phyloP scores from a whole-genome alignment of 2,797 vertebrate species.

The Muscicapa comitata region DNA sequence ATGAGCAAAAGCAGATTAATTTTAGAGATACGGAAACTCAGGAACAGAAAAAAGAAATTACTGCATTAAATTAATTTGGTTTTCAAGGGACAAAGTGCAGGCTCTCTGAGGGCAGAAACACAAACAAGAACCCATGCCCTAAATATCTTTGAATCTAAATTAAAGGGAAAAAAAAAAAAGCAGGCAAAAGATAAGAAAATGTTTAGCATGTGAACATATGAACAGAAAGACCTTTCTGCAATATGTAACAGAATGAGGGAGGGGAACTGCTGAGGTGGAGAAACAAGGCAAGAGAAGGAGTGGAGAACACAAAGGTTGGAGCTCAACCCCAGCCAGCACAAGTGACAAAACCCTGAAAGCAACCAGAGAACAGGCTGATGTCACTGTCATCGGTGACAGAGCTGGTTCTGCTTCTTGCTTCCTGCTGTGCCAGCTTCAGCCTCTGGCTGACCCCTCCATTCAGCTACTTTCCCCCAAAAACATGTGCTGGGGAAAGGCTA shows the following conservation, averaged over 20 bases:
- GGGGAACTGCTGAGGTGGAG: not conserved
- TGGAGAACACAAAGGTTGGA: rapidly evolving
- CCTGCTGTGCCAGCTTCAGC: slow-evolving; percentile 58
- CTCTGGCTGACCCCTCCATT: slow-evolving; percentile 55
- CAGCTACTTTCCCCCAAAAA: not conserved
- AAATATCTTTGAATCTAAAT: not conserved
- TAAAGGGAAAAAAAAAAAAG: not conserved
- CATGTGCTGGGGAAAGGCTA: not conserved
- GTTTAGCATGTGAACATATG: not conserved
- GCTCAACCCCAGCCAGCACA: not conserved
- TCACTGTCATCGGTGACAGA: not conserved
- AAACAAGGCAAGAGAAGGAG: not conserved
- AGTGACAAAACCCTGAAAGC: not conserved
- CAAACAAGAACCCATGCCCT: not conserved
- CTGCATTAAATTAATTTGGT: not conserved
- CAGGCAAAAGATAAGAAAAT: not conserved
- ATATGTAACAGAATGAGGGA: not conserved
- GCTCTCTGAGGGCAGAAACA: not conserved
- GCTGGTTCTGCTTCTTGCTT: not conserved
- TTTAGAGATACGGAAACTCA: not conserved
- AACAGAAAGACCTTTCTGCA: not conserved
- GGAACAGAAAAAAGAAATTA: not conserved
- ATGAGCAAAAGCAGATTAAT: not conserved
- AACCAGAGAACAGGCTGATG: not conserved
- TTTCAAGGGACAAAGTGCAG: not conserved